A percentile compares a stretch with the other conserved stretches of the same genome.
phyloP scores from a whole-genome alignment of 2,888 invertebrate genomes.

The Hanleya hanleyi region DNA sequence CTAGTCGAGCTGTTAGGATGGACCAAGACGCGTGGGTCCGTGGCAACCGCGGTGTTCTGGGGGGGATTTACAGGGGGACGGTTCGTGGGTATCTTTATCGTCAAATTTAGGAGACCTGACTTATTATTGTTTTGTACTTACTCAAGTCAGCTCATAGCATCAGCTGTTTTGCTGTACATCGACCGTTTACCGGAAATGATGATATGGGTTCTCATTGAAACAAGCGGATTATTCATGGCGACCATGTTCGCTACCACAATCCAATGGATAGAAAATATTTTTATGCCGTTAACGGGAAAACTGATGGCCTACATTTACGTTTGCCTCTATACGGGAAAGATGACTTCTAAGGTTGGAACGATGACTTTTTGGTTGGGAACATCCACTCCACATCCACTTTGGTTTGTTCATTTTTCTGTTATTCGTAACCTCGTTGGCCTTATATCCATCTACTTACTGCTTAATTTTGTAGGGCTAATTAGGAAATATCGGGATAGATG shows the following conservation, averaged over 20 bases:
- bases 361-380: conserved; percentile 44
- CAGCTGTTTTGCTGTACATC: conserved; percentile 15
- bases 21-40: conserved; percentile 18
- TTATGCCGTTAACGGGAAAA: conserved; percentile 43
- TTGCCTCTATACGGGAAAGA: conserved; percentile 31
- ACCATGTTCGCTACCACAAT: conserved; percentile 45
- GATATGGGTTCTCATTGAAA: conserved; percentile 39
- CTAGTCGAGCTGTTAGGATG: conserved; percentile 22
- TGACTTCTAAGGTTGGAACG: conserved; percentile 40
- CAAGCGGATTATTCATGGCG: conserved; percentile 43
- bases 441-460: no score
- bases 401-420: conserved; percentile 35
- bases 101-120: conserved; percentile 20
- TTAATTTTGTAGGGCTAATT: no score
- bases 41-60: conserved; percentile 21
- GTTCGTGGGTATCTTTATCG: conserved; percentile 28
- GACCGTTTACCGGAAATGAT: conserved; percentile 18
- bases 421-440: not conserved
- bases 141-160: conserved; percentile 18
- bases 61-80: conserved; percentile 22
- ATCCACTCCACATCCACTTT: conserved; percentile 36
- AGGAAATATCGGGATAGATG: no score
- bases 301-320: conserved; percentile 42
- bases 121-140: conserved; percentile 7
- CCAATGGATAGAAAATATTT: conserved; percentile 45